A percentile compares a stretch with the other conserved stretches of the same genome.
phyloP scores from a whole-genome alignment of 2,797 vertebrate genomes.

The Hybognathus amarus region DNA sequence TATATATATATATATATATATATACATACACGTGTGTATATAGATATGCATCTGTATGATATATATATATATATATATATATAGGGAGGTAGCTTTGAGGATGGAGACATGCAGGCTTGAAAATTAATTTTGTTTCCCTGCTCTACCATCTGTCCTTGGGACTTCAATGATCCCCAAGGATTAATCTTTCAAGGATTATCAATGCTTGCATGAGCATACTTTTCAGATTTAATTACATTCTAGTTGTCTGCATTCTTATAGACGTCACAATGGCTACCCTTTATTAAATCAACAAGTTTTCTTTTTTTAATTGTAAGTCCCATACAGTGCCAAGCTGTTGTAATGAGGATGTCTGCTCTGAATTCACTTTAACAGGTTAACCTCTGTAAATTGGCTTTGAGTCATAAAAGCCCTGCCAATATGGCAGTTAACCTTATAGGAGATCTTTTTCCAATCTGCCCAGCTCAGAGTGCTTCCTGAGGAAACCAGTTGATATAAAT shows the following conservation, averaged over 20 bases:
- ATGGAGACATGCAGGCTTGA: background rate
- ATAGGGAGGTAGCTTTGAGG: background rate
- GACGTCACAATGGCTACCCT: background rate
- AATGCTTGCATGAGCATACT: constrained; percentile 35
- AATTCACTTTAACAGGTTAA: background rate
- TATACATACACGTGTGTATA: no score
- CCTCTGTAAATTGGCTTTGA: background rate
- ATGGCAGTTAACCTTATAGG: background rate
- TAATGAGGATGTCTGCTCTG: background rate
- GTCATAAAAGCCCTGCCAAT: background rate
- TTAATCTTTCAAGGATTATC: constrained; percentile 44
- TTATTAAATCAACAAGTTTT: background rate
- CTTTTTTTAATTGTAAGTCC: background rate
- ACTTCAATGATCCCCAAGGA: constrained; percentile 32
- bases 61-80: background rate
- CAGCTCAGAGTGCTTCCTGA: background rate
- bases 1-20: background rate
- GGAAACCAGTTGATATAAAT: constrained; percentile 40
- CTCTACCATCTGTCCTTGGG: constrained; percentile 46
- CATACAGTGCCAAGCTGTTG: background rate
- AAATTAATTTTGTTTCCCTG: constrained; percentile 39
- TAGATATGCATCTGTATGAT: no score
- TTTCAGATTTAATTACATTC: constrained; percentile 37
- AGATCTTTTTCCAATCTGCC: constrained; percentile 30
- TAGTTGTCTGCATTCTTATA: background rate